Evolutionary conservation across 2,113 vertebrate species (phyloP).

Genomic region (Clarias batrachus): DNA sequence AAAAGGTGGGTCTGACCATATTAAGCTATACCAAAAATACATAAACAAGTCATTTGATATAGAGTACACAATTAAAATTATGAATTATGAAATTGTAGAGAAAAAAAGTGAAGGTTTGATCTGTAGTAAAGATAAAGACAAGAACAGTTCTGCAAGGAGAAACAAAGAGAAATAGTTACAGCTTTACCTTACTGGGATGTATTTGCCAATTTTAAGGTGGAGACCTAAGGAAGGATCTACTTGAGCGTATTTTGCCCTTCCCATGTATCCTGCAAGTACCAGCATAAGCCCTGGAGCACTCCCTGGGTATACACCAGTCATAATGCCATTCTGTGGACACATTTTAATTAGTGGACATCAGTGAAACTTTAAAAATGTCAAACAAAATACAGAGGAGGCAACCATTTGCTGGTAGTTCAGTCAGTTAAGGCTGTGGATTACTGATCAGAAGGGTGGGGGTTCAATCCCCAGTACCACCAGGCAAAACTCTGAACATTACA

Average conservation of each 20-base stretch:
- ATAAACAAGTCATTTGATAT: not conserved
- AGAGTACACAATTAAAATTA: not conserved
- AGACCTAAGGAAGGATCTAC: constrained; percentile 54
- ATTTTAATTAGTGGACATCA: not conserved
- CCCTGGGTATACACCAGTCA: constrained; percentile 56
- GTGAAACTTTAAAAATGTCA: not conserved
- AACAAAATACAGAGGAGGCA: not conserved
- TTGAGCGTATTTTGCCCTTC: constrained; percentile 48
- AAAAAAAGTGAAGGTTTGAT: not conserved
- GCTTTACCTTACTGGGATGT: constrained; percentile 48
- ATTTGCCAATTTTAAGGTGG: constrained; percentile 36
- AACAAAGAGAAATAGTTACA: not conserved
- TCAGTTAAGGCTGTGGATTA: too few species aligned
- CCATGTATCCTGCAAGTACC: constrained; percentile 52
- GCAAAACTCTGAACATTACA: not conserved
- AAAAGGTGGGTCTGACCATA: not conserved
- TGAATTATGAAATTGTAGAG: not conserved
- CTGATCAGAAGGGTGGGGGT: too few species aligned
- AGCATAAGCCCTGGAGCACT: constrained; percentile 51
- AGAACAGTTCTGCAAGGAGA: not conserved
- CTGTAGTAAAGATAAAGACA: not conserved
- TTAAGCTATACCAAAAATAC: not conserved
- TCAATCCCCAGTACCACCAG: too few species aligned
- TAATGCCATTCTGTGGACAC: constrained; percentile 50
- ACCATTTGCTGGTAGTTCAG: too few species aligned